These are phyloP conservation scores for Pedetes capensis DNA, from an alignment of 2,113 vertebrate species.

Conservation along the genomic window DNA sequence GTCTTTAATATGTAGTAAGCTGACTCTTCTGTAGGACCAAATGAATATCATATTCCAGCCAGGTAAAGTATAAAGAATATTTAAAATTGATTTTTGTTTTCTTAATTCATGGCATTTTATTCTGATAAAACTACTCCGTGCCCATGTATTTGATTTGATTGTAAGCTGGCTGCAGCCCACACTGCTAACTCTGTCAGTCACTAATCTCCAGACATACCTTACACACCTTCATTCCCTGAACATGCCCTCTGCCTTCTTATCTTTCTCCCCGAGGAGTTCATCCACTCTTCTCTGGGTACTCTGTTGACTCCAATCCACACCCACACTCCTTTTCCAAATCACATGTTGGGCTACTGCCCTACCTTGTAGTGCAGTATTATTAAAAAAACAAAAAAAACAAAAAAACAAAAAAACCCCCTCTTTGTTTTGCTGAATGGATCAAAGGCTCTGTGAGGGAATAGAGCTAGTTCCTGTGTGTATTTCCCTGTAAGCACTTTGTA, in stretches of 20 bases:
- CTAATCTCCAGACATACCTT: not conserved
- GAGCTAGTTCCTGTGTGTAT: not conserved
- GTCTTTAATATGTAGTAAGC: not conserved
- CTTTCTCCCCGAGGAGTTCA: not conserved
- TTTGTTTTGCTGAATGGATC: not conserved
- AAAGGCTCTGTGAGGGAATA: not conserved
- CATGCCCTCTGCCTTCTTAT: not conserved
- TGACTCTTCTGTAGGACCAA: not conserved
- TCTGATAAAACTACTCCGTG: not conserved
- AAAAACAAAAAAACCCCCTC: too few species aligned
- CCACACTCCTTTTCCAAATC: not conserved
- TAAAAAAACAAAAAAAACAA: too few species aligned
- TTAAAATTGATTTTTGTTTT: conserved; percentile 33
- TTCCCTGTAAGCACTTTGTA: not conserved
- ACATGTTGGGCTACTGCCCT: not conserved
- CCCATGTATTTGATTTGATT: not conserved
- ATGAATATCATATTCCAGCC: not conserved
- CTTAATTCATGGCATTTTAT: not conserved
- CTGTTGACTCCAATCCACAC: not conserved
- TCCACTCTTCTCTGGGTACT: not conserved
- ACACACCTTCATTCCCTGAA: not conserved
- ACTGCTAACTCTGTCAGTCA: not conserved
- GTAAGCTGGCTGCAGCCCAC: not conserved
- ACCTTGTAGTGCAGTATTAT: not conserved
- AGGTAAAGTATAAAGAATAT: not conserved